Conservation (phyloP, 1,140 invertebrate species). For the Tyrophagus putrescentiae region DNA sequence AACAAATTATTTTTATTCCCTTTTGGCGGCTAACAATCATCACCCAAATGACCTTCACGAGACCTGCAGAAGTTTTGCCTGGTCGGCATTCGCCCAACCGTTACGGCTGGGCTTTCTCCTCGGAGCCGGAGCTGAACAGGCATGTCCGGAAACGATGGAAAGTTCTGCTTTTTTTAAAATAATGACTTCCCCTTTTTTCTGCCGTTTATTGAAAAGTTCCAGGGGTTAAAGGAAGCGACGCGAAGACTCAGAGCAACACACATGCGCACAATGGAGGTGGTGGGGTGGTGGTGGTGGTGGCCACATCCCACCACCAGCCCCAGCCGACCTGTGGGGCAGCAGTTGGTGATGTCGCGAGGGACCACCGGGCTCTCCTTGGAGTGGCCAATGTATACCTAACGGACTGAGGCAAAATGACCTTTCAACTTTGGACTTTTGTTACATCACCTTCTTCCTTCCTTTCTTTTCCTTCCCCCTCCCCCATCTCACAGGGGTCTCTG, state of each 20-base stretch:
- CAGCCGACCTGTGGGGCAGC: background rate
- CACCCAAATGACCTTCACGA: slow-evolving; percentile 94
- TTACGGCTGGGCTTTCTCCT: slow-evolving; percentile 87
- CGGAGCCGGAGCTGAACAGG: slow-evolving; percentile 85
- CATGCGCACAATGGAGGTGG: slow-evolving; percentile 19
- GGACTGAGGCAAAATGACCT: too few relatives aligned
- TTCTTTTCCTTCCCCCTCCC: too few relatives aligned
- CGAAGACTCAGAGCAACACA: slow-evolving; percentile 29
- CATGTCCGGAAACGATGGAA: too few relatives aligned
- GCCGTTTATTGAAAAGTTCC: slow-evolving; percentile 97
- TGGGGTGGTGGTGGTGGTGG: too few relatives aligned
- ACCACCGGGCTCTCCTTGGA: background rate
- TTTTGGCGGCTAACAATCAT: slow-evolving; percentile 90
- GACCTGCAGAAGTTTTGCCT: slow-evolving; percentile 97
- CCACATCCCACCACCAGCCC: background rate
- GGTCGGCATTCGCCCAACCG: slow-evolving; percentile 93
- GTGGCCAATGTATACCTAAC: slow-evolving; percentile 4
- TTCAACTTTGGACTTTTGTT: too few relatives aligned
- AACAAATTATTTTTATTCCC: slow-evolving; percentile 26
- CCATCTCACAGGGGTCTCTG: slow-evolving; percentile 4
- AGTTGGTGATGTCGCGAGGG: slow-evolving; percentile 4
- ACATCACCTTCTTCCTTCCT: too few relatives aligned
- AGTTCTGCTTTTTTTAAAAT: too few relatives aligned
- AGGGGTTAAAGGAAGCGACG: slow-evolving; percentile 91
- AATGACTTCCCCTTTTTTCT: slow-evolving; percentile 22